phyloP scores from a whole-genome alignment of 37 sponge, comb jelly and placozoan genomes.

The Geodia barretti region DNA sequence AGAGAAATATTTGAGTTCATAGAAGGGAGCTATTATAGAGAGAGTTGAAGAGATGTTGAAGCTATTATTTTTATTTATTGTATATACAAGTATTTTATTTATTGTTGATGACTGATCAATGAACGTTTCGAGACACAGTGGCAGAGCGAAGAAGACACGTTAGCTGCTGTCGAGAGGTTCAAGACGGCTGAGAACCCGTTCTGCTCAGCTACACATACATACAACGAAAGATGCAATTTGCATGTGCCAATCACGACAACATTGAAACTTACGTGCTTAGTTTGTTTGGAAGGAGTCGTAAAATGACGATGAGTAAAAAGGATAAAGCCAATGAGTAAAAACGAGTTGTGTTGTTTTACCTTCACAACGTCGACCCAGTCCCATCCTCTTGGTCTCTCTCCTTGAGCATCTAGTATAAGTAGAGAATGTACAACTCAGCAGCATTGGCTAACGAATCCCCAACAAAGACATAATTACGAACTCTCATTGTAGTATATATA shows the following conservation, averaged over 20 bases:
- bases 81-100: conserved; percentile 12
- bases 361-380: conserved; percentile 91
- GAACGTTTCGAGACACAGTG: not conserved
- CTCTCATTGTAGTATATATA: too few relatives aligned
- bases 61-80: not conserved
- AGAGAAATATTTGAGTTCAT: too few relatives aligned
- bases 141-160: not conserved
- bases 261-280: not conserved
- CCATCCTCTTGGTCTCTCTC: conserved; percentile 86
- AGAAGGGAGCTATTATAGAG: too few relatives aligned
- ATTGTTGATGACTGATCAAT: not conserved
- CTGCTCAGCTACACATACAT: not conserved
- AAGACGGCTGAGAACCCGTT: not conserved
- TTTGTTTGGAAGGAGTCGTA: too few relatives aligned
- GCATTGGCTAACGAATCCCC: too few relatives aligned
- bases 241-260: not conserved
- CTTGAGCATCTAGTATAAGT: conserved; percentile 56
- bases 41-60: not conserved
- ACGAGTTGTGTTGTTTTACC: too few relatives aligned
- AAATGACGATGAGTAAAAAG: too few relatives aligned
- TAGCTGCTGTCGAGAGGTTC: not conserved
- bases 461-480: too few relatives aligned
- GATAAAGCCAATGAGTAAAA: too few relatives aligned
- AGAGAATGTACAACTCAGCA: not conserved
- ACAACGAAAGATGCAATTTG: not conserved